phyloP scores from a whole-genome alignment of 2,113 vertebrate genomes.

The Eolophus roseicapilla region DNA sequence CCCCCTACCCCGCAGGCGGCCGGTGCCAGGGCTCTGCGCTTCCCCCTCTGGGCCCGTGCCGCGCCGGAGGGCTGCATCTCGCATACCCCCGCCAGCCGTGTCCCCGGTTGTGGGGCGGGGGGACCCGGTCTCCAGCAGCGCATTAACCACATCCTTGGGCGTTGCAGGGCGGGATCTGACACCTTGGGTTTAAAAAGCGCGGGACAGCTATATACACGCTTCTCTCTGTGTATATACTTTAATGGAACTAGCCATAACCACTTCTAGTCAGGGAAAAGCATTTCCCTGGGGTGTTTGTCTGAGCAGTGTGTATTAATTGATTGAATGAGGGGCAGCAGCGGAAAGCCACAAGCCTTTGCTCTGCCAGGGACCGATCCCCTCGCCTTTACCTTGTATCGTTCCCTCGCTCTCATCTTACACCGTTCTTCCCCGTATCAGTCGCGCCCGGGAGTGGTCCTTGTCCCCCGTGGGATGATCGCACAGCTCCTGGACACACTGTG shows the following conservation, averaged over 20 bases:
- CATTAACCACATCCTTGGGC: not conserved
- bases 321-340: not conserved
- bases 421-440: fast-evolving
- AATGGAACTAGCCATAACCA: not conserved
- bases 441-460: not conserved
- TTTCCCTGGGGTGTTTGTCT: not conserved
- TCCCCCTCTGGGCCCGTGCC: not conserved
- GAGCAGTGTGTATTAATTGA: not conserved
- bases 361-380: not conserved
- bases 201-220: fast-evolving
- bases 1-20: not conserved
- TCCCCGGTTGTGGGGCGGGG: not conserved
- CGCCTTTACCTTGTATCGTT: fast-evolving
- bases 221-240: fast-evolving
- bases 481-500: not conserved
- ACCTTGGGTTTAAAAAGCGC: not conserved
- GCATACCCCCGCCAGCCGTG: not conserved
- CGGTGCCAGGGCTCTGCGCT: not conserved
- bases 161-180: not conserved
- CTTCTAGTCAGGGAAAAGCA: not conserved
- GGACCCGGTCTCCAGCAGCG: not conserved
- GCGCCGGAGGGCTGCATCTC: not conserved
- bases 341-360: not conserved
- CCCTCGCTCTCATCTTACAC: not conserved
- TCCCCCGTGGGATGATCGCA: not conserved